Base-by-base conservation (phyloP, 2,113 vertebrate genomes). In the Ochotona princeps region DNA sequence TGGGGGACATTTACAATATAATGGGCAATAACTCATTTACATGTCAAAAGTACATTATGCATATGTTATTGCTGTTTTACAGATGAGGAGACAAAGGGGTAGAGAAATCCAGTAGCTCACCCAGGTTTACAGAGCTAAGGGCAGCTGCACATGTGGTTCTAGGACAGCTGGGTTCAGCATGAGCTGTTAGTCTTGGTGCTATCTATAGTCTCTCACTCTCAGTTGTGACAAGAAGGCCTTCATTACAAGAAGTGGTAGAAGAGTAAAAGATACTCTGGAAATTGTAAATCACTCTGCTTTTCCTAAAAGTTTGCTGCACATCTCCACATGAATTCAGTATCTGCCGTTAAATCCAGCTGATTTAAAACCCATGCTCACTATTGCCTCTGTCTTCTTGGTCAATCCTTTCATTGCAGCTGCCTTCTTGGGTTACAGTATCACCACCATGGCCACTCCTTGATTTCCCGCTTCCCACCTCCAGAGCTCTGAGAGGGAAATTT, bases 71-170 rank as follows among this genome's bases (percentile, higher is more conserved):
- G 67, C 38, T 78, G 70, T 83, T 60, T 54, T 66, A n/a, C 67
- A 80, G 44, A 60, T 70, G 60, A 94, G 4, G 54, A 92, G 86
- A 88, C 28, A 1, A 26, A 93, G 89, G n/a, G 25, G 60, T 63
- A 67, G 44, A 78, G 44, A 93, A 44, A 79, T 47, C 25, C 72
- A 73, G 2, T 70, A 65, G 35, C 44, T 63, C n/a, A 57, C 13
- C 63, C 23, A 25, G 60, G 7, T 13, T 87, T 51, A 25, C 18
- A n/a, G 20, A 47, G 1, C 32, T 54, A 75, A 86, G 65, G 60
- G 23, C 3, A 32, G 65, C 49, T 74, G 74, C 25, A n/a, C n/a
- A 17, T 57, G 70, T 86, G 57, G n/a, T 8, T 83, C 69, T 57
- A 9, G n/a, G 32, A 28, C 8, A 1, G 47, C 47, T 21, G 11